These are phyloP conservation scores for Netelia inedita DNA, from an alignment of 2,888 invertebrate species.

Conservation along the genomic window DNA sequence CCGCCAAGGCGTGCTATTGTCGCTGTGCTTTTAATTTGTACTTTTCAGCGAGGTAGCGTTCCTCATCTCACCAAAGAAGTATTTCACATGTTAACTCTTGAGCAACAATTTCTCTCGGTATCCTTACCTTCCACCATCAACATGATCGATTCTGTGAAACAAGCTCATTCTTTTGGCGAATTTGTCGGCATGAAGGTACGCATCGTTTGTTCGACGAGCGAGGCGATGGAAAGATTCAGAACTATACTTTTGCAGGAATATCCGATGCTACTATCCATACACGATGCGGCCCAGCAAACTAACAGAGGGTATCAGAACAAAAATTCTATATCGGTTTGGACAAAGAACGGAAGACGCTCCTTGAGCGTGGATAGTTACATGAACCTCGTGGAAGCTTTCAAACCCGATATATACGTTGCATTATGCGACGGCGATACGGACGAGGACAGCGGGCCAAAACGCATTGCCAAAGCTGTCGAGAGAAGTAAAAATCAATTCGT, in stretches of 20 bases:
- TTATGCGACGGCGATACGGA: constrained; percentile 93
- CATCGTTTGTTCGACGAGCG: not conserved
- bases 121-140: constrained; percentile 90
- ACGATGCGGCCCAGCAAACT: constrained; percentile 90
- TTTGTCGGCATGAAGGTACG: constrained; percentile 88
- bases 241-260: constrained; percentile 83
- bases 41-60: constrained; percentile 91
- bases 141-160: constrained; percentile 88
- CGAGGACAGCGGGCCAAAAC: constrained; percentile 89
- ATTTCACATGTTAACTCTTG: constrained; percentile 88
- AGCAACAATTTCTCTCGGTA: constrained; percentile 89
- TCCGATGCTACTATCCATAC: constrained; percentile 87
- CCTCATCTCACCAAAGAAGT: constrained; percentile 94
- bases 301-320: constrained; percentile 91
- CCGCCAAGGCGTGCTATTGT: not conserved
- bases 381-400: constrained; percentile 91
- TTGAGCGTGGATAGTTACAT: constrained; percentile 91
- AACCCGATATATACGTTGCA: constrained; percentile 93
- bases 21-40: constrained; percentile 18
- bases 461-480: constrained; percentile 90
- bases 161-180: constrained; percentile 86
- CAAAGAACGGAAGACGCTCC: constrained; percentile 90
- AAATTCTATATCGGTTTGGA: constrained; percentile 91
- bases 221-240: not conserved
- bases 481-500: constrained; percentile 90